A percentile compares a stretch with the other conserved stretches of the same genome.
Conservation (phyloP, 2,888 invertebrate genomes). For the Callyntrura sp. region DNA sequence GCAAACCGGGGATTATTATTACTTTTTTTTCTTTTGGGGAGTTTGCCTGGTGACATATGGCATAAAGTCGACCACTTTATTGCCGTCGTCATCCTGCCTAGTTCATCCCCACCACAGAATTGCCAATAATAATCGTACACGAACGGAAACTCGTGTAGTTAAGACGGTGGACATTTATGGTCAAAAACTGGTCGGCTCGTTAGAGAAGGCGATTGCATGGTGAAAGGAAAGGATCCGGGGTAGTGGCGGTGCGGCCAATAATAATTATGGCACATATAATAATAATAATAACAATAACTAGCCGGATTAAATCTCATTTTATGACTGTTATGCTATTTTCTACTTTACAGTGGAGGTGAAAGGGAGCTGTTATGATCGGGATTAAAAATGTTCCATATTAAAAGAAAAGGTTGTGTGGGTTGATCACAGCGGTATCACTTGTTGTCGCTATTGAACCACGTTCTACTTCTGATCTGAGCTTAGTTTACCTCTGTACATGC, state of each 20-base stretch:
- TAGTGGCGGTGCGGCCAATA: constrained; percentile 33
- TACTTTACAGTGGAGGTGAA: constrained; percentile 9
- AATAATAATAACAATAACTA: not conserved
- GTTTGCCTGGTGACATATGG: constrained; percentile 68
- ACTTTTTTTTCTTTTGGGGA: constrained; percentile 6
- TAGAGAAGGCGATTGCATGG: not conserved
- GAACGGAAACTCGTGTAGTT: constrained; percentile 46
- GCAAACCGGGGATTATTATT: constrained; percentile 35
- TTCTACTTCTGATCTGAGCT: not conserved
- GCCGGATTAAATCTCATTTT: constrained; percentile 43
- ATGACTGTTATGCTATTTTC: constrained; percentile 13
- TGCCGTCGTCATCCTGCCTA: constrained; percentile 55
- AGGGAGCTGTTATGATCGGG: not conserved
- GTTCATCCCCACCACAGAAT: constrained; percentile 37
- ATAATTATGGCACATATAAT: constrained; percentile 26
- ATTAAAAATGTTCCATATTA: constrained; percentile 36
- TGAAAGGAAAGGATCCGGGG: not conserved
- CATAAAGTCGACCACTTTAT: constrained; percentile 65
- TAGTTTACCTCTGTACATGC: no score
- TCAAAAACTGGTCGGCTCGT: constrained; percentile 36
- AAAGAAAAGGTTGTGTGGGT: not conserved
- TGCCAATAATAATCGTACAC: constrained; percentile 37
- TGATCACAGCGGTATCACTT: constrained; percentile 6
- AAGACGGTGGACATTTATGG: constrained; percentile 44
- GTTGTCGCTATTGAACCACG: not conserved